Evolutionary conservation across 2,113 vertebrate species (phyloP), one percentile per base, ranked within the genome.

Genomic region (Zingel zingel): DNA sequence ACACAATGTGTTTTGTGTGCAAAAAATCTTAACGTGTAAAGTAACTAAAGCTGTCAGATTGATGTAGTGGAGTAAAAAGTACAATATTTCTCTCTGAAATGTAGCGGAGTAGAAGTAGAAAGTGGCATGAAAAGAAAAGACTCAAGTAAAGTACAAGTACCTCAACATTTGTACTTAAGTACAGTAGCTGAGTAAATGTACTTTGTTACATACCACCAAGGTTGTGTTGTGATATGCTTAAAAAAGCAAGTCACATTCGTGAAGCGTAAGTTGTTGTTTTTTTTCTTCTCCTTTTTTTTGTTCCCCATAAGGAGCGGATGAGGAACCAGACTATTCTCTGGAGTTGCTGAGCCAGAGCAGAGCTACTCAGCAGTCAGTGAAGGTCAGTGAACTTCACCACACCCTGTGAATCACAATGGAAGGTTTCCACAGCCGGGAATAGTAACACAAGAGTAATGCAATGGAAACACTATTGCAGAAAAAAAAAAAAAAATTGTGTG

Each of bases 331-430:
- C 56, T 72, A 36, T 88, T 82, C 79, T 86, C 68, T 78, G 69
- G 71, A 84, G 77, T 69, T 90, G 68, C 33, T 90, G 84, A 90
- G 69, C 67, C 82, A 83, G 23, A 85, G 27, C 54, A 57, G 68
- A 81, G 23, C 33, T 14, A 83, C 67, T 87, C 87, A 90, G 85
- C 86, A 87, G 79, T 66, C 71, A 39, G 39, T 43, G 14, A 73
- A 84, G 85, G 80, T 90, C 86, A 78, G 3, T 88, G 91, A 91
- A 87, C 87, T 72, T 85, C 45, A 89, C 89, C 91, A 89, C 92
- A 89, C 87, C 89, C 72, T 61, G 53, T 61, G 36, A 89, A 77
- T 77, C 73, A 74, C 69, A 80, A 79, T 51, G 59, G 63, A 57
- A 87, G 64, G 62, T 61, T 84, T 74, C 79, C 74, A 66, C 62